Conservation (phyloP, 1,140 invertebrate genomes). For the Neodiprion pinetum region DNA sequence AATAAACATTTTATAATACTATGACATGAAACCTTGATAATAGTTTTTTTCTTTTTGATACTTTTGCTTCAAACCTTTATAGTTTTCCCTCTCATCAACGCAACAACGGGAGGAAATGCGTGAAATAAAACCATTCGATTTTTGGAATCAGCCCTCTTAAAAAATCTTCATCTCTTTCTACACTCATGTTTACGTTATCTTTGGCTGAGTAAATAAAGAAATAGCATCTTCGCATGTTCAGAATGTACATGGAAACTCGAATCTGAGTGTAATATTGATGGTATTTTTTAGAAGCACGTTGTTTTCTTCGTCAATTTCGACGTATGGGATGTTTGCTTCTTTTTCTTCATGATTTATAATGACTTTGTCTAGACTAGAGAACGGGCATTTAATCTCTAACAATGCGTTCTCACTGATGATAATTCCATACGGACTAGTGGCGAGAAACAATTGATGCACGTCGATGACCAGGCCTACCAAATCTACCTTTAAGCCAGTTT, state of each 20-base stretch:
- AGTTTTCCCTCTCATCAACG: background rate
- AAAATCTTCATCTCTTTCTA: slow-evolving; percentile 16
- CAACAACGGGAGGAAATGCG: slow-evolving; percentile 9
- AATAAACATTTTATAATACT: too few species aligned
- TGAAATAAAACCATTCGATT: slow-evolving; percentile 21
- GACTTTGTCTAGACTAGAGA: slow-evolving; percentile 32
- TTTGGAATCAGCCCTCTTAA: slow-evolving; percentile 5
- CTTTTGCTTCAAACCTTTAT: slow-evolving; percentile 5
- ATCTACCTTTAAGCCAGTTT: slow-evolving; percentile 28
- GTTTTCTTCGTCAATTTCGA: slow-evolving; percentile 12
- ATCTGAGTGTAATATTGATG: slow-evolving; percentile 27
- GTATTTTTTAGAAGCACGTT: background rate
- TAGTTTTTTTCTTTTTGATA: too few species aligned
- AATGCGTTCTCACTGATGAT: slow-evolving; percentile 33
- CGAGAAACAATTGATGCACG: slow-evolving; percentile 37
- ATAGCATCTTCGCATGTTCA: slow-evolving; percentile 19
- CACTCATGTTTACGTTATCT: slow-evolving; percentile 16
- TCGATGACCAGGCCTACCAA: slow-evolving; percentile 35
- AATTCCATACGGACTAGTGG: slow-evolving; percentile 38
- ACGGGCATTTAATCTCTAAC: slow-evolving; percentile 44
- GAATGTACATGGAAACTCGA: slow-evolving; percentile 29
- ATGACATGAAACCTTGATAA: too few species aligned
- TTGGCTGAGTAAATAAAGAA: slow-evolving; percentile 23
- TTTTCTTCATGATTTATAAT: slow-evolving; percentile 31
- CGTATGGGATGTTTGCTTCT: slow-evolving; percentile 30